phyloP scores from a whole-genome alignment of 2,888 invertebrate genomes.

The Tetanocera ferruginea region DNA sequence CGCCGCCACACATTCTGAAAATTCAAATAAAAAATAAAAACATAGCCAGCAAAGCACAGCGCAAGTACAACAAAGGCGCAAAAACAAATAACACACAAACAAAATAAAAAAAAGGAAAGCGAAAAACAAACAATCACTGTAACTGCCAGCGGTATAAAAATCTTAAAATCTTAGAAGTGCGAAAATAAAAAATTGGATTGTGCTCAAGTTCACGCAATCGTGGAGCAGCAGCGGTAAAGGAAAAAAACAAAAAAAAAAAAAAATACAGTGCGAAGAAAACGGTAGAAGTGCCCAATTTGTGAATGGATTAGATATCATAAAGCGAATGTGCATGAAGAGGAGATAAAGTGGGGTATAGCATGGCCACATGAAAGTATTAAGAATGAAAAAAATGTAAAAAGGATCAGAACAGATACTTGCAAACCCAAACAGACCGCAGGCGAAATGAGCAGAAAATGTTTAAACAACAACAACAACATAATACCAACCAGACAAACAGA shows the following conservation, averaged over 20 bases:
- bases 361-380: not conserved
- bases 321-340: not conserved
- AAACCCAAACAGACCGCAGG: constrained; percentile 11
- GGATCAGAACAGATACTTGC: not conserved
- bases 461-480: not conserved
- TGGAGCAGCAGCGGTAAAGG: not conserved
- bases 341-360: not conserved
- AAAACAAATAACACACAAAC: not conserved
- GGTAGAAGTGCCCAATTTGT: not conserved
- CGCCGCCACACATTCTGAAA: not conserved
- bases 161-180: constrained; percentile 17
- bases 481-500: not conserved
- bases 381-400: not conserved
- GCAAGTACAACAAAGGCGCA: not conserved
- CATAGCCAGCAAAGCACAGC: constrained; percentile 25
- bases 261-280: not conserved
- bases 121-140: constrained; percentile 38
- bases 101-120: constrained; percentile 38
- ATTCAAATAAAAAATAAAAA: constrained; percentile 24
- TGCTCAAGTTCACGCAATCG: constrained; percentile 21
- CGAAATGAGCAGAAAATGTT: not conserved
- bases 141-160: constrained; percentile 11
- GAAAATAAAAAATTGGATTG: constrained; percentile 34
- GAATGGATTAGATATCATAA: not conserved
- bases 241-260: not conserved